Base-by-base conservation (phyloP, 2,113 vertebrate genomes). In the Chroicocephalus ridibundus region DNA sequence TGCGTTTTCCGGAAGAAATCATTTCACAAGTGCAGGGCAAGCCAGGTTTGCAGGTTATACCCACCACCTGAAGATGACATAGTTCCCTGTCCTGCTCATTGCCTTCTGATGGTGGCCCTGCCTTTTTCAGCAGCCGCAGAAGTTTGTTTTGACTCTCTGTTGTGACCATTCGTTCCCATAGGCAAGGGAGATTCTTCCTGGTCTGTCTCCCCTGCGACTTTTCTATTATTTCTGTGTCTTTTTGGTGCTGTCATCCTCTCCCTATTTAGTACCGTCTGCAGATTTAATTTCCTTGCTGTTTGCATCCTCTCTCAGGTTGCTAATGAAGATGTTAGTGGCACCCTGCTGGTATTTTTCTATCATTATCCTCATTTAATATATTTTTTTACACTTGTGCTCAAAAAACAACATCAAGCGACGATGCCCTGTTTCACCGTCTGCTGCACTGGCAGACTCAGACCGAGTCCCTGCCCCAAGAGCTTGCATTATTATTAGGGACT, bases 321-420 rank as follows among this genome's bases (percentile, higher is more conserved):
- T 94, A 91, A 94, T 93, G 91, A 91, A 89, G 93, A 75, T 46
- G 69, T 88, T 91, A 46, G 83, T 51, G 69, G 91, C 47, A 81
- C 77, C 77, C 84, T 3, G 55, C 86, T 94, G 89, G 25, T 92
- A 61, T 96, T 96, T 96, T 94, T 89, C 91, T 95, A 20, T 95
- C 55, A 46, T 64, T 90, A 86, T 51, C 46, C 78, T 96, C n/a
- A 54, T 91, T 90, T 74, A 76, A 60, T 80, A 3, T 84, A 62
- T 51, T 79, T 83, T 69, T 40, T 81, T 13, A 81, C 36, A 51
- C 55, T 78, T 75, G 40, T 20, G 9, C 91, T 95, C 46, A 74
- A 68, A 87, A 75, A 26, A 0, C 52, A 34, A 74, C 80, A 55
- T 65, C 15, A 32, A 60, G 55, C n/a, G 46, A 16, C 0, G 1